Evolutionary conservation across 2,888 invertebrate genomes (phyloP), one percentile per base, ranked within the genome.

Genomic region (Yponomeuta malinellus): DNA sequence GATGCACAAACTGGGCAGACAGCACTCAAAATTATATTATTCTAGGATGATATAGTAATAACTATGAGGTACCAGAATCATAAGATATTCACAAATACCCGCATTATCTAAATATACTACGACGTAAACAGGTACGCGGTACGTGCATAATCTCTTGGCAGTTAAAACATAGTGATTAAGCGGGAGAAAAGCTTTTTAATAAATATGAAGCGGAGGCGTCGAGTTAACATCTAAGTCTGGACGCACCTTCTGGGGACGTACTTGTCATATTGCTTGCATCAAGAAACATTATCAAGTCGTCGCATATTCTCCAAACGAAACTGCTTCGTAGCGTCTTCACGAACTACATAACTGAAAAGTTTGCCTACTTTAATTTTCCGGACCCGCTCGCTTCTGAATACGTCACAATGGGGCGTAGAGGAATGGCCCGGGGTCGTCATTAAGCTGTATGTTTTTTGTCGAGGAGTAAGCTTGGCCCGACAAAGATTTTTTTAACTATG

Each of bases 381-480:
- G 69, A 12, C 33, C 43, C 33, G 52, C 52, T 52, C 59, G 59
- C 59, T 9, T 69, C 59, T 69, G 69, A 69, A 69, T 33, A 37
- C 31, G 33, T 52, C 69, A 69, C 59, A 69, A 69, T 69, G 59
- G 31, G 68, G 37, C 65, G 68, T 43, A 43, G 68, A 68, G 68
- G 43, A n/a, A 48, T 68, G 37, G 68, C 68, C 68, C 37, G 68
- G 68, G 48, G 68, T 23, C 68, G 33, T 70, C 63, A 70, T 68
- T 69, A 68, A 68, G 68, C 37, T 68, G 65, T 79, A 15, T 15
- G 52, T 12, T 2, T 52, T 59, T 59, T 59, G 52, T 59, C 52
- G 52, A 15, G 15, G 52, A 15, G 52, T 59, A 8, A 12, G 52
- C 52, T 59, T 12, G 10, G 52, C 12, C 10, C 2, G 52, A 52